Conservation (phyloP, 2,797 vertebrate species). For the Erethizon dorsatum region DNA sequence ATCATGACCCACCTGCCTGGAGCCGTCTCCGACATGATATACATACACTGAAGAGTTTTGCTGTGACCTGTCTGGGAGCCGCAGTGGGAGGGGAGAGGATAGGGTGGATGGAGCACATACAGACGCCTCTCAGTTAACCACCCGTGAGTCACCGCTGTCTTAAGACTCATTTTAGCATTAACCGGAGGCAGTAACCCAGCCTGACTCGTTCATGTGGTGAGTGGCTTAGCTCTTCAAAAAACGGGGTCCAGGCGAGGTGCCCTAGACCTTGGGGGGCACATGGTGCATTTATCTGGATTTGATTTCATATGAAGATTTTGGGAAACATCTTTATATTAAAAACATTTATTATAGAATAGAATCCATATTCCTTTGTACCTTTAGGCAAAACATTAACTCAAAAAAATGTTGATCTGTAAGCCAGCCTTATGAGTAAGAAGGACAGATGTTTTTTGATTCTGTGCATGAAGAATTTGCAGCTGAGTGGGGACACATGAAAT, state of each 20-base stretch:
- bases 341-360: constrained; percentile 67
- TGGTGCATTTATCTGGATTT: not conserved
- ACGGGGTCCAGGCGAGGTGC: not conserved
- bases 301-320: constrained; percentile 58
- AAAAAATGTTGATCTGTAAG: constrained; percentile 49
- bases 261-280: constrained; percentile 18
- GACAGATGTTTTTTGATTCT: constrained; percentile 7
- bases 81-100: not conserved
- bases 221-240: not conserved
- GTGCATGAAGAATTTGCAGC: not conserved
- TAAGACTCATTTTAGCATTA: not conserved
- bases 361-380: constrained; percentile 40
- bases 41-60: constrained; percentile 86
- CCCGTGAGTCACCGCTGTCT: not conserved
- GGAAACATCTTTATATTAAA: constrained; percentile 65
- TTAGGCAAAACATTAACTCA: constrained; percentile 36
- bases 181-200: not conserved
- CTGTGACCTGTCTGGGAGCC: not conserved
- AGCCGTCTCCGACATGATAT: constrained; percentile 90
- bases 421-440: constrained; percentile 2
- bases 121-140: not conserved
- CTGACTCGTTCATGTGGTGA: not conserved
- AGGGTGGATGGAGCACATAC: not conserved
- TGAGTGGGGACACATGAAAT: not conserved
- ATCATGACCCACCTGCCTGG: constrained; percentile 91